Evolutionary conservation across 2,113 vertebrate species (phyloP).

Genomic region (Pungitius pungitius): DNA sequence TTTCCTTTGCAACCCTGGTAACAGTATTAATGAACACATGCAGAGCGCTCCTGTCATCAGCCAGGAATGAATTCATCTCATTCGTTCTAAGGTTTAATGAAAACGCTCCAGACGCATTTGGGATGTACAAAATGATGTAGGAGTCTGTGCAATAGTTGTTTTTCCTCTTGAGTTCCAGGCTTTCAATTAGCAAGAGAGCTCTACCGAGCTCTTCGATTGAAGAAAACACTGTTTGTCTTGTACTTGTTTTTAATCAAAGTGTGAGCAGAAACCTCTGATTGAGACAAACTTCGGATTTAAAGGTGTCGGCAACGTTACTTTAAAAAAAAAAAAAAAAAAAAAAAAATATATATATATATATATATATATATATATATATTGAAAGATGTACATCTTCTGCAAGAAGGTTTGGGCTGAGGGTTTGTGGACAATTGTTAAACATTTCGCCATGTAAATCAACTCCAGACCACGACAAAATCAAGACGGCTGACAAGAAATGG

Average conservation of each 20-base stretch:
- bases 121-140: conserved; percentile 52
- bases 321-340: too few relatives aligned
- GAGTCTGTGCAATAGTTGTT: conserved; percentile 11
- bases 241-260: conserved; percentile 7
- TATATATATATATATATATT: not conserved
- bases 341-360: too few relatives aligned
- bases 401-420: not conserved
- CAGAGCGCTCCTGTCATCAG: conserved; percentile 61
- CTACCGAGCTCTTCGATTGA: conserved; percentile 10
- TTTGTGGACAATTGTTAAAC: not conserved
- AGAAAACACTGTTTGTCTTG: conserved; percentile 25
- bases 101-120: conserved; percentile 39
- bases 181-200: conserved; percentile 46
- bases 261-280: conserved; percentile 16
- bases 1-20: conserved; percentile 48
- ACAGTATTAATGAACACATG: conserved; percentile 63
- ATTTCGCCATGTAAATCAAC: not conserved
- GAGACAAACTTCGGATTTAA: not conserved
- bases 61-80: conserved; percentile 46
- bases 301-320: not conserved
- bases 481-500: conserved; percentile 43
- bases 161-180: conserved; percentile 30
- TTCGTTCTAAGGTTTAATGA: conserved; percentile 47
- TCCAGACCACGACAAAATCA: conserved; percentile 16
- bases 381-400: not conserved